Evolutionary conservation across 2,797 vertebrate species (phyloP).

Genomic region (Pseudochirops cupreus): DNA sequence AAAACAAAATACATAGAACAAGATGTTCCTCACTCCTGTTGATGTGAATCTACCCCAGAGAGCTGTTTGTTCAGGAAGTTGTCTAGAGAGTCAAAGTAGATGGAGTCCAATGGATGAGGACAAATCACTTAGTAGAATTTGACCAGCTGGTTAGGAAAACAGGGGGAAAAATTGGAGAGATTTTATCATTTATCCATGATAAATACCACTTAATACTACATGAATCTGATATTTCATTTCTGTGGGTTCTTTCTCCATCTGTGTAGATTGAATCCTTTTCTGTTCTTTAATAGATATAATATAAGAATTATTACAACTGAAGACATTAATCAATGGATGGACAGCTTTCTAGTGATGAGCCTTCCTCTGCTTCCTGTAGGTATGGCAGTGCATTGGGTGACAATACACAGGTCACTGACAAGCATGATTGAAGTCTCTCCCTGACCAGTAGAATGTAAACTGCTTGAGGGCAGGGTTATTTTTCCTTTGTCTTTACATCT

Average conservation of each 20-base stretch:
- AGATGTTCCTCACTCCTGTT: background rate
- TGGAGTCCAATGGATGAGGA: background rate
- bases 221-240: background rate
- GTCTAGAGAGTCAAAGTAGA: slow-evolving; percentile 12
- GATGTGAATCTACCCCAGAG: background rate
- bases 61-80: slow-evolving; percentile 11
- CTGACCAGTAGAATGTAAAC: background rate
- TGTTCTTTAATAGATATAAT: background rate
- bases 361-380: background rate
- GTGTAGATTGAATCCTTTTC: background rate
- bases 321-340: background rate
- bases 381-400: background rate
- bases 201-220: background rate
- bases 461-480: background rate
- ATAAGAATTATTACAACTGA: background rate
- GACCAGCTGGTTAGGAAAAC: slow-evolving; percentile 19
- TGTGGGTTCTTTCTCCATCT: background rate
- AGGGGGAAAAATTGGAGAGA: slow-evolving; percentile 23
- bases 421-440: background rate
- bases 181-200: background rate
- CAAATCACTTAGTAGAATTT: slow-evolving; percentile 26
- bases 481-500: background rate
- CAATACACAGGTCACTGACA: too few species aligned
- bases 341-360: background rate
- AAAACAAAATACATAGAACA: background rate